Evolutionary conservation across 2,888 invertebrate species (phyloP).

Genomic region (Lochmaea capreae): DNA sequence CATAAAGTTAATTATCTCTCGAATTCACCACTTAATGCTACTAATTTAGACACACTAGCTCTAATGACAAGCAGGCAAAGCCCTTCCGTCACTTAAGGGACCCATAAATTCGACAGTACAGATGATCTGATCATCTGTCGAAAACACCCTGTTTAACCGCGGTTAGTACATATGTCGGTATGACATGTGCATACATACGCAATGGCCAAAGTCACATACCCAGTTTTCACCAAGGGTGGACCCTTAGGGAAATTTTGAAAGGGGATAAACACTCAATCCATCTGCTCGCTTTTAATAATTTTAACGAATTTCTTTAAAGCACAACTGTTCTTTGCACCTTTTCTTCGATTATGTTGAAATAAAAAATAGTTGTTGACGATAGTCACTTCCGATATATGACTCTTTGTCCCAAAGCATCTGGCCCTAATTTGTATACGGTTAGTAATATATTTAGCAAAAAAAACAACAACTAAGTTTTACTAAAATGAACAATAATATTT

Average conservation of each 20-base stretch:
- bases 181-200: slow-evolving; percentile 43
- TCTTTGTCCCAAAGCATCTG: neutral
- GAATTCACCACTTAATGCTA: slow-evolving; percentile 35
- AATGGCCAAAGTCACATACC: slow-evolving; percentile 51
- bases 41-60: slow-evolving; percentile 44
- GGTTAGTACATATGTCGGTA: slow-evolving; percentile 41
- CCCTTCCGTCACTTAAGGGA: slow-evolving; percentile 31
- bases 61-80: slow-evolving; percentile 38
- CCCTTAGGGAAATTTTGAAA: slow-evolving; percentile 38
- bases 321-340: slow-evolving; percentile 42
- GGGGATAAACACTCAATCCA: slow-evolving; percentile 39
- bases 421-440: neutral
- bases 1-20: slow-evolving; percentile 35
- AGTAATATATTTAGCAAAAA: neutral
- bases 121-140: slow-evolving; percentile 55
- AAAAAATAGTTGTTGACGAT: neutral
- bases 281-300: slow-evolving; percentile 42
- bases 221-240: slow-evolving; percentile 46
- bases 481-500: no score
- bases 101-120: slow-evolving; percentile 45
- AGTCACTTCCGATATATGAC: slow-evolving; percentile 11
- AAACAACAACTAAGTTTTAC: no score
- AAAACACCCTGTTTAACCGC: slow-evolving; percentile 46
- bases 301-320: slow-evolving; percentile 44
- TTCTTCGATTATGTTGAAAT: slow-evolving; percentile 21